Evolutionary conservation across 2,888 invertebrate genomes (phyloP).

Genomic region (Athalia rosae): DNA sequence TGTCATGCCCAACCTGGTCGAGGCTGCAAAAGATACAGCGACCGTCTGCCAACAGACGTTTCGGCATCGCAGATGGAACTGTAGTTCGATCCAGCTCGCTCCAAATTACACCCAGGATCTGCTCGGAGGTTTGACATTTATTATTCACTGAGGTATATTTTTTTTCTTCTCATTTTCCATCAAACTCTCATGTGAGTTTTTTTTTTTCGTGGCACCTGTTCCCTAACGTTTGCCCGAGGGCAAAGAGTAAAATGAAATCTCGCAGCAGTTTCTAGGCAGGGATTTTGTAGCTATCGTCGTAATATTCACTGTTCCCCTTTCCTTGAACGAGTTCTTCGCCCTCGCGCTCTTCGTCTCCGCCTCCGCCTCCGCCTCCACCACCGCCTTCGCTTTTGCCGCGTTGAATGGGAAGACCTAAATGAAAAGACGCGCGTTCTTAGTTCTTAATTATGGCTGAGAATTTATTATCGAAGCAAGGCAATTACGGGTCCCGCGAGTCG

Average conservation of each 20-base stretch:
- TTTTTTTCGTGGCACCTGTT: no score
- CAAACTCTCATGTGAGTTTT: no score
- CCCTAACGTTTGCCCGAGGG: no score
- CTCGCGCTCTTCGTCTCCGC: neutral
- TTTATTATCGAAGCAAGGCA: slow-evolving; percentile 38
- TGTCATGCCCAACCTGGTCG: slow-evolving; percentile 85
- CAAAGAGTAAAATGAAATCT: no score
- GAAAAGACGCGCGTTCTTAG: slow-evolving; percentile 25
- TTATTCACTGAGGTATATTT: slow-evolving; percentile 52
- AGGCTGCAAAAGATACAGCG: slow-evolving; percentile 82
- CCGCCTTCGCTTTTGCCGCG: neutral
- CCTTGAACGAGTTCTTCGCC: slow-evolving; percentile 18
- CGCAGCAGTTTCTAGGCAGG: no score
- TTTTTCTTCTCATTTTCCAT: neutral
- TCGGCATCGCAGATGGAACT: slow-evolving; percentile 87
- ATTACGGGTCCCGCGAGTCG: slow-evolving; percentile 21
- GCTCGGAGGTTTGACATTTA: slow-evolving; percentile 78
- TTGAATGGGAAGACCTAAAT: slow-evolving; percentile 39
- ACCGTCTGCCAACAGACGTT: slow-evolving; percentile 84
- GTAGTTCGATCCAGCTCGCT: slow-evolving; percentile 83
- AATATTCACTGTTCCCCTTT: neutral
- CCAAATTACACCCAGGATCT: slow-evolving; percentile 86
- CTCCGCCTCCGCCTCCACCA: neutral
- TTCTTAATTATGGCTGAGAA: slow-evolving; percentile 40
- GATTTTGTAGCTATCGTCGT: no score